Base-by-base conservation (phyloP, 2,113 vertebrate genomes). In the Datnioides undecimradiatus region DNA sequence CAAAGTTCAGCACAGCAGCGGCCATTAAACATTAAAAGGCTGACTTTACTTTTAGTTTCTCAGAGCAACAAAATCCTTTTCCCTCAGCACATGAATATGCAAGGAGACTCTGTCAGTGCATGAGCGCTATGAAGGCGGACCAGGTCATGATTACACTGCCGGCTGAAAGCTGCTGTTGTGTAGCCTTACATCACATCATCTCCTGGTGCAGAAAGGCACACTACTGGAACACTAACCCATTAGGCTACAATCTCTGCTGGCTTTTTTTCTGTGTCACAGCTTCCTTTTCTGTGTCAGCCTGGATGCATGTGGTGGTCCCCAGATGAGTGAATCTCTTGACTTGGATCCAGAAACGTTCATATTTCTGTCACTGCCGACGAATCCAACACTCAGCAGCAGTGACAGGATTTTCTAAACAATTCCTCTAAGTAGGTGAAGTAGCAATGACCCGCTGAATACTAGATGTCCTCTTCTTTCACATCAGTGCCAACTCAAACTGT, bases 11-110 rank as follows among this genome's bases (percentile, higher is more conserved):
- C 73, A 62, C 68, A 58, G 64, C 80, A 59, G 87, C 25, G 6
- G 38, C 80, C 66, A 91, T 93, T 67, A 94, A 94, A 92, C 71
- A 92, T 93, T 93, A 63, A 93, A 2, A 54, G 5, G 65, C 58
- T 80, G 85, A 90, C 86, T 90, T 89, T 92, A n/a, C n/a, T 88
- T 82, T 81, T 65, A 80, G 62, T 89, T 77, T 82, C 80, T 79
- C 79, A 19, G 66, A 82, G 83, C 89, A 90, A 88, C 82, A 82
- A 90, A 90, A 88, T 79, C 82, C 85, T 84, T 88, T 88, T 84
- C 79, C 82, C 88, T 83, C 0, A 3, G 29, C 68, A n/a, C 75
- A 92, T 90, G 65, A 91, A 93, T 92, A 93, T 90, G 84, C 38
- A 72, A 88, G 62, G 73, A 73, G 64, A 31, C 79, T 80, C 64